Evolutionary conservation across 37 sponge, comb jelly and placozoan genomes (phyloP), one percentile per base, ranked within the genome.

Genomic region (Haliclona indistincta): DNA sequence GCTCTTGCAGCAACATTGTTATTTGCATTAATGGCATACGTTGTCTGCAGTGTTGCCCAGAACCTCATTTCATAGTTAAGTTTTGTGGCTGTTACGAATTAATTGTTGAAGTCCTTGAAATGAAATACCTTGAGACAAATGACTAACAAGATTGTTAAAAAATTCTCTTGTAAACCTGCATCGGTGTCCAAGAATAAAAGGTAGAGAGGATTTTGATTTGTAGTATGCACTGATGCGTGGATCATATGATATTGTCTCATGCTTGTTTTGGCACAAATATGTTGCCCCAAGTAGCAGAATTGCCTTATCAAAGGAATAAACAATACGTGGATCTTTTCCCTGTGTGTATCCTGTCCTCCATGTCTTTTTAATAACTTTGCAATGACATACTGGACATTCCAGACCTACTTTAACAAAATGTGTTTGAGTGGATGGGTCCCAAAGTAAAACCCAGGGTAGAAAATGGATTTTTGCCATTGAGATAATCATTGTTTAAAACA

Each of bases 281-380:
- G 38, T 23, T 23, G 78, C 78, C 64, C 78, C 66, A 3, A 77
- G 67, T 32, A 77, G 45, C 4, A 37, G 41, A 1, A 63, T 64
- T 1, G 63, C 13, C 5, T 41, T 62, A 38, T 60, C 45, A 29
- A 66, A 28, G 22, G 33, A 54, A 77, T 77, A 67, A 4, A 77
- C 8, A 0, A 64, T 4, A 34, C 67, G 54, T 33, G 67, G 78
- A 4, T 77, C 55, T 22, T 10, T n/a, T n/a, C n/a, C 30, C 11
- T 45, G 0, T 43, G 63, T 52, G 15, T 66, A 77, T 1, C 78
- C 78, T 53, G 64, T 67, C 32, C 52, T 64, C 78, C 78, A 77
- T 53, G 64, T 33, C 25, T 64, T 19, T 10, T 74, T 43, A 26
- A 10, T 20, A 26, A 38, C 29, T 56, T 15, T 2, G 11, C 29